phyloP scores from a whole-genome alignment of 2,113 vertebrate species.

The Hydropotes inermis region DNA sequence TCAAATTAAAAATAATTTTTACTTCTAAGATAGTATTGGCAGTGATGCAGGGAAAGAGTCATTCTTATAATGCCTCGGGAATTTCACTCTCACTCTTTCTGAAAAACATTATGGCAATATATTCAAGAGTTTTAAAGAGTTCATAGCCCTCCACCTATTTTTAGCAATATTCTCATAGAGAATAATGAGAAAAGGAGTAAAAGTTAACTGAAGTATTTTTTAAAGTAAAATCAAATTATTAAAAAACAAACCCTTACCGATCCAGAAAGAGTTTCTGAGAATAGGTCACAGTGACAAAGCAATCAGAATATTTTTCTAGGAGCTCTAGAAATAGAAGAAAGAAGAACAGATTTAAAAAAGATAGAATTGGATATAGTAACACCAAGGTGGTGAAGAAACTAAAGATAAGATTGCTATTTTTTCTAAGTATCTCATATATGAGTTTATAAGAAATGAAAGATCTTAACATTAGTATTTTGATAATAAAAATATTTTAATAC shows the following conservation, averaged over 20 bases:
- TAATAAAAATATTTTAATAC: neutral
- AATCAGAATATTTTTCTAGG: neutral
- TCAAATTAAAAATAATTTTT: neutral
- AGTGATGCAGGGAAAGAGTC: rapidly evolving
- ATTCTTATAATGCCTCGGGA: rapidly evolving
- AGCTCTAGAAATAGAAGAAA: neutral
- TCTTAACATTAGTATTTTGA: neutral
- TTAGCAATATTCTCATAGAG: neutral
- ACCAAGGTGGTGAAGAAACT: neutral
- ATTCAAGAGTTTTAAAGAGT: neutral
- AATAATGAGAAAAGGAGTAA: neutral
- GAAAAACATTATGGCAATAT: neutral
- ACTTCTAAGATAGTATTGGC: neutral
- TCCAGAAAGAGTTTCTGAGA: neutral
- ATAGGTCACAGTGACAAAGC: neutral
- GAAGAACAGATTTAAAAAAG: neutral
- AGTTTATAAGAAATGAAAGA: neutral
- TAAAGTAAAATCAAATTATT: neutral
- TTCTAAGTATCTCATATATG: neutral
- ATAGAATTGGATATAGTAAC: neutral
- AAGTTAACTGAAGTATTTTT: neutral
- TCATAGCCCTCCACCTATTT: neutral
- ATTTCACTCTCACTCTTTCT: neutral
- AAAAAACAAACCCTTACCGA: neutral
- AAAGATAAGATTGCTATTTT: neutral